Evolutionary conservation across 2,113 vertebrate genomes (phyloP).

Genomic region (Caranx melampygus): DNA sequence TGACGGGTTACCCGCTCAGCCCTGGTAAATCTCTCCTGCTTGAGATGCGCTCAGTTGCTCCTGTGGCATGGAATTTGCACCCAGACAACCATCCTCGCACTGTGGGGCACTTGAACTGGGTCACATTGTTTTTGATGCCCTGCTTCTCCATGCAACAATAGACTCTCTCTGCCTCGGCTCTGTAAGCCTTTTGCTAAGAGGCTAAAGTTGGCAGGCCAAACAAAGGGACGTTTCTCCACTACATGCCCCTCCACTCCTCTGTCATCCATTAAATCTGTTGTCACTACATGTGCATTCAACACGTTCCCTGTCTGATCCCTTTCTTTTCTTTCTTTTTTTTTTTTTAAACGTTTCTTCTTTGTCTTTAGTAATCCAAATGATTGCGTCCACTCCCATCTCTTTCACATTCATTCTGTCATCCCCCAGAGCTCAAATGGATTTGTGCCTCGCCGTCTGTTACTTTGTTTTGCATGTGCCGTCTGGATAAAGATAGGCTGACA

Average conservation of each 20-base stretch:
- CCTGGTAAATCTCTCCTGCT: slow-evolving; percentile 56
- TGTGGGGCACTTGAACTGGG: slow-evolving; percentile 60
- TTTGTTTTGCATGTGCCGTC: slow-evolving; percentile 23
- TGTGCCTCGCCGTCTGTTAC: neutral
- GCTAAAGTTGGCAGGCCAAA: slow-evolving; percentile 68
- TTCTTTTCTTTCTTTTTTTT: neutral
- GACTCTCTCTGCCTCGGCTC: slow-evolving; percentile 51
- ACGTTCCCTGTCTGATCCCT: slow-evolving; percentile 1
- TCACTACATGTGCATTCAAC: slow-evolving; percentile 32
- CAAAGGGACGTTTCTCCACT: slow-evolving; percentile 55
- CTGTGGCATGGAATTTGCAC: slow-evolving; percentile 41
- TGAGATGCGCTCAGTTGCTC: slow-evolving; percentile 50
- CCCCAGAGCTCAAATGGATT: slow-evolving; percentile 45
- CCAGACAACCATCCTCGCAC: slow-evolving; percentile 30
- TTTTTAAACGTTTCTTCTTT: neutral
- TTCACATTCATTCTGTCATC: slow-evolving; percentile 39
- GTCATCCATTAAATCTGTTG: slow-evolving; percentile 53
- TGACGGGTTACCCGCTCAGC: slow-evolving; percentile 47
- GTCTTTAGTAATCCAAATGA: slow-evolving; percentile 34
- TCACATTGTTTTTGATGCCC: slow-evolving; percentile 60
- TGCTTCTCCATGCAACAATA: slow-evolving; percentile 69
- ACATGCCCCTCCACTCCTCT: slow-evolving; percentile 43
- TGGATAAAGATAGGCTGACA: slow-evolving; percentile 22
- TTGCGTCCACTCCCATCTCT: slow-evolving; percentile 20
- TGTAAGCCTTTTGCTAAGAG: slow-evolving; percentile 71